Evolutionary conservation across 2,888 invertebrate genomes (phyloP).

Genomic region (Apocheima hispidaria): DNA sequence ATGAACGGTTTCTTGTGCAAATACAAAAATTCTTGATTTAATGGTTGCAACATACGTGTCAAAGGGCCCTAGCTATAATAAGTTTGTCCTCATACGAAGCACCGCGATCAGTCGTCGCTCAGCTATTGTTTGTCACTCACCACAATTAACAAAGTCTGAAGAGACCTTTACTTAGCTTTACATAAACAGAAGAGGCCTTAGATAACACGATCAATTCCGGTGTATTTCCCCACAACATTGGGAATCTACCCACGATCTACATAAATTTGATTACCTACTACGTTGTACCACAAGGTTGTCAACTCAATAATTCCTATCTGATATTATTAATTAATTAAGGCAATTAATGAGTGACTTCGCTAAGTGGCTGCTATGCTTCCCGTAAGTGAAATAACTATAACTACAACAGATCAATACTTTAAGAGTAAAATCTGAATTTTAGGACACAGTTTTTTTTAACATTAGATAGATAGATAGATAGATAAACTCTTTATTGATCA

Average conservation of each 20-base stretch:
- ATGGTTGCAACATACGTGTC: no score
- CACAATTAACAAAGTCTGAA: background rate
- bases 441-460: no score
- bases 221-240: background rate
- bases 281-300: background rate
- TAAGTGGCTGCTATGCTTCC: background rate
- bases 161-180: constrained; percentile 1
- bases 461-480: no score
- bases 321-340: constrained; percentile 3
- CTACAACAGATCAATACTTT: background rate
- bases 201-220: constrained; percentile 15
- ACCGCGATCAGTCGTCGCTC: no score
- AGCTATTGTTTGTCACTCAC: no score
- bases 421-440: no score
- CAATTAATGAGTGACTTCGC: constrained; percentile 5
- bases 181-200: constrained; percentile 3
- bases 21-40: no score
- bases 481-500: no score
- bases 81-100: no score
- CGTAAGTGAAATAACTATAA: background rate
- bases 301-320: constrained; percentile 3
- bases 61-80: no score
- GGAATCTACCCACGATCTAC: constrained; percentile 3
- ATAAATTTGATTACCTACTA: background rate
- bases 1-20: no score